phyloP scores from a whole-genome alignment of 2,797 vertebrate species.

The Channa striata region DNA sequence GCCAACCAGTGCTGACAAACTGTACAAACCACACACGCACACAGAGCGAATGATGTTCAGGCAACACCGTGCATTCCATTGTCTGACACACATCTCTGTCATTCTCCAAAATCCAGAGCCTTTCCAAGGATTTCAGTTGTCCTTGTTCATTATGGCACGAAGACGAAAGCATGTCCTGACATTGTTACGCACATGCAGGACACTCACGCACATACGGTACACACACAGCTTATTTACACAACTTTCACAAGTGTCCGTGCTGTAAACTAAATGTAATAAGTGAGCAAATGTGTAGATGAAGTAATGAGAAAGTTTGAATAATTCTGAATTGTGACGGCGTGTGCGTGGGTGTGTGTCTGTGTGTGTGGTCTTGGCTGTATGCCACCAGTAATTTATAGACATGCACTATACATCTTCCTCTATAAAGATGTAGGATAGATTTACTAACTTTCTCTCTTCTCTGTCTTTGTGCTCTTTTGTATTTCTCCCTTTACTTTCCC shows the following conservation, averaged over 20 bases:
- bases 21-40: conserved; percentile 8
- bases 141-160: conserved; percentile 41
- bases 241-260: neutral
- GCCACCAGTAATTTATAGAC: conserved; percentile 30
- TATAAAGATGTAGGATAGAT: conserved; percentile 12
- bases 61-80: conserved; percentile 51
- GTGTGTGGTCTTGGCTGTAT: conserved; percentile 48
- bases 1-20: conserved; percentile 3
- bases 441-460: conserved; percentile 19
- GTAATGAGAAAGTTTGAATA: neutral
- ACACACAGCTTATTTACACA: conserved; percentile 10
- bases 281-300: conserved; percentile 9
- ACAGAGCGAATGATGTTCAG: conserved; percentile 33
- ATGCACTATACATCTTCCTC: conserved; percentile 12
- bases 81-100: conserved; percentile 46
- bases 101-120: conserved; percentile 57
- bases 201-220: conserved; percentile 1
- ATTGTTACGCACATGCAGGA: conserved; percentile 17
- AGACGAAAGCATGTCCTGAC: conserved; percentile 45
- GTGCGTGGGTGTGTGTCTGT: neutral
- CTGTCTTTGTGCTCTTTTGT: conserved; percentile 3
- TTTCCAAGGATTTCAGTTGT: conserved; percentile 57
- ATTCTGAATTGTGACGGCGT: neutral
- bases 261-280: neutral
- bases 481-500: neutral